A percentile compares a stretch with the other conserved stretches of the same genome.
These are phyloP conservation scores for Cyrtonyx montezumae DNA, from an alignment of 2,113 vertebrate species.

Conservation along the genomic window DNA sequence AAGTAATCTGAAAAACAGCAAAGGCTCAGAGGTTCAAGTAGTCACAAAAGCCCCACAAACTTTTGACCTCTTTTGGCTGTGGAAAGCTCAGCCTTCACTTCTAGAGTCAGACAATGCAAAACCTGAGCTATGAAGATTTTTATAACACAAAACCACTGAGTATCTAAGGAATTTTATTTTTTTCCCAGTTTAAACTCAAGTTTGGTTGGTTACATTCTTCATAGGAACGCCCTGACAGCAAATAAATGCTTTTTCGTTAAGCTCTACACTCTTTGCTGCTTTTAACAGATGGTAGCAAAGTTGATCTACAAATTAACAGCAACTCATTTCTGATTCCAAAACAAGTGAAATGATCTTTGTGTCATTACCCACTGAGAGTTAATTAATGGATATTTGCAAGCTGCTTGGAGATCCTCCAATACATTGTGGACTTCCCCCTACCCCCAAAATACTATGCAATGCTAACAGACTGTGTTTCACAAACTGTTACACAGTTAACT, in stretches of 20 bases:
- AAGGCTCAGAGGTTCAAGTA: not conserved
- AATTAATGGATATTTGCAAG: constrained; percentile 58
- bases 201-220: not conserved
- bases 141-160: not conserved
- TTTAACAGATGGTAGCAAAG: constrained; percentile 36
- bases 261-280: not conserved
- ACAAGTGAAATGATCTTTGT: constrained; percentile 41
- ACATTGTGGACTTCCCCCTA: not conserved
- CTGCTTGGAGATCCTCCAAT: constrained; percentile 29
- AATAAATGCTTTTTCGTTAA: constrained; percentile 7
- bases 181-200: not conserved
- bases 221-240: not conserved
- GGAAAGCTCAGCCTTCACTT: not conserved
- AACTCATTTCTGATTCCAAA: constrained; percentile 34
- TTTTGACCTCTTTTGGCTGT: not conserved
- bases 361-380: constrained; percentile 30
- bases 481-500: not conserved
- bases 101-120: not conserved
- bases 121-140: not conserved
- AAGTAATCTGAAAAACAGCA: not conserved
- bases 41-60: not conserved
- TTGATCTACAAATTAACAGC: constrained; percentile 14
- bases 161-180: not conserved
- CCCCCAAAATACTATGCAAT: not conserved
- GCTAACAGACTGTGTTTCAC: not conserved